These are phyloP conservation scores for Aphelenchoides avenae DNA, from an alignment of 1,140 invertebrate genomes.

Conservation along the genomic window DNA sequence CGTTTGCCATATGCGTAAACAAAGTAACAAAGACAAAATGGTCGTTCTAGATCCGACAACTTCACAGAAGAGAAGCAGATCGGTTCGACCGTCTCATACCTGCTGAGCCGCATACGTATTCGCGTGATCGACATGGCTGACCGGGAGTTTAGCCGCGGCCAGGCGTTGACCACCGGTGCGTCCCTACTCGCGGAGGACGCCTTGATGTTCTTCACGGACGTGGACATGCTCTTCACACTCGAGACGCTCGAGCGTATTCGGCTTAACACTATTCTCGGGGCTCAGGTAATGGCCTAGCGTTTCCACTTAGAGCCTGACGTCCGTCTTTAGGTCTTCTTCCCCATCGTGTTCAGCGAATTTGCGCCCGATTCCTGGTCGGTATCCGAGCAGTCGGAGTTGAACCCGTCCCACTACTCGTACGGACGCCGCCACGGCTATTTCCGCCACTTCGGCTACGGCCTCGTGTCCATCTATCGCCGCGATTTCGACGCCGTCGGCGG, in stretches of 20 bases:
- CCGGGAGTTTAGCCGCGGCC: conserved; percentile 60
- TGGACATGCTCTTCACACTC: conserved; percentile 63
- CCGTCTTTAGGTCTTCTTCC: conserved; percentile 76
- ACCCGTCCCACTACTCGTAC: conserved; percentile 44
- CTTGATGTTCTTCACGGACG: conserved; percentile 69
- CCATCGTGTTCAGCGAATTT: conserved; percentile 94
- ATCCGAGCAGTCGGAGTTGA: conserved; percentile 14
- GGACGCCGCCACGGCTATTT: conserved; percentile 51
- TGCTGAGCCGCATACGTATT: conserved; percentile 52
- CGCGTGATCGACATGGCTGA: conserved; percentile 48
- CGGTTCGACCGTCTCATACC: conserved; percentile 56
- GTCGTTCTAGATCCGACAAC: conserved; percentile 46
- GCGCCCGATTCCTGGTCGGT: conserved; percentile 66
- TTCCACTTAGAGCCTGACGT: not conserved
- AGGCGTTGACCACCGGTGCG: conserved; percentile 61
- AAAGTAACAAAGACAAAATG: too few relatives aligned
- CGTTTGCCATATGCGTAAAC: not conserved
- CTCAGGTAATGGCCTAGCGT: conserved; percentile 38
- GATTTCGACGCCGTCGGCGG: conserved; percentile 78
- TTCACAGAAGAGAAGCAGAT: conserved; percentile 49
- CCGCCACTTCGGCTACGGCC: conserved; percentile 89
- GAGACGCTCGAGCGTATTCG: conserved; percentile 61
- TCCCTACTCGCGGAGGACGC: conserved; percentile 64
- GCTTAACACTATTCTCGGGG: conserved; percentile 53
- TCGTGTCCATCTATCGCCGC: conserved; percentile 80